A percentile compares a stretch with the other conserved stretches of the same genome.
These are phyloP conservation scores for Sturnus vulgaris DNA, from an alignment of 2,113 vertebrate genomes.

Conservation along the genomic window DNA sequence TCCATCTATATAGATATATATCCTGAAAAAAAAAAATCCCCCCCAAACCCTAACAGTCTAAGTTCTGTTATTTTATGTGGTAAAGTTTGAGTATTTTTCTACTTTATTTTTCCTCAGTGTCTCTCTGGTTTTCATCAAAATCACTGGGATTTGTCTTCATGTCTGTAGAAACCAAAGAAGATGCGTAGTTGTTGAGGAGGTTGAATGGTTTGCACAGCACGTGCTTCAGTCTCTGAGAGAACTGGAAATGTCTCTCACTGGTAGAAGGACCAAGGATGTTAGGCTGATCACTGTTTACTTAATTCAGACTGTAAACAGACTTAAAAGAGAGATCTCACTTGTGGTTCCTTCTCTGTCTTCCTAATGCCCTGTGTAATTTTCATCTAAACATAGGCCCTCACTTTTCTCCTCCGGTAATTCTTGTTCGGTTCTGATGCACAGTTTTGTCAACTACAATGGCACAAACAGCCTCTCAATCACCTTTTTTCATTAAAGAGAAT, in stretches of 20 bases:
- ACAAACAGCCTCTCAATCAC: background rate
- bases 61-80: background rate
- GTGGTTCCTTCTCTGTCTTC: background rate
- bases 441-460: background rate
- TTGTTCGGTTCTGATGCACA: background rate
- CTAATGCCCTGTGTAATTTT: background rate
- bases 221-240: background rate
- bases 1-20: background rate
- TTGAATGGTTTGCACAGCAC: background rate
- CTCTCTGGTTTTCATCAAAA: background rate
- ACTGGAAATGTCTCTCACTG: background rate
- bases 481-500: background rate
- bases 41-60: background rate
- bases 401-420: background rate
- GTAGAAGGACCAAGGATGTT: background rate
- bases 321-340: background rate
- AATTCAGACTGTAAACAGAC: background rate
- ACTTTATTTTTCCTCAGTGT: background rate
- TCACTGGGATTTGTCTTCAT: background rate
- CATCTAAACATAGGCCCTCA: background rate
- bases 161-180: background rate
- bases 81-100: background rate
- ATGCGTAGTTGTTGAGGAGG: background rate
- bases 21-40: background rate
- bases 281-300: background rate